A percentile compares a stretch with the other conserved stretches of the same genome.
Evolutionary conservation across 2,797 vertebrate species (phyloP).

Genomic region (Acanthiza pusilla): DNA sequence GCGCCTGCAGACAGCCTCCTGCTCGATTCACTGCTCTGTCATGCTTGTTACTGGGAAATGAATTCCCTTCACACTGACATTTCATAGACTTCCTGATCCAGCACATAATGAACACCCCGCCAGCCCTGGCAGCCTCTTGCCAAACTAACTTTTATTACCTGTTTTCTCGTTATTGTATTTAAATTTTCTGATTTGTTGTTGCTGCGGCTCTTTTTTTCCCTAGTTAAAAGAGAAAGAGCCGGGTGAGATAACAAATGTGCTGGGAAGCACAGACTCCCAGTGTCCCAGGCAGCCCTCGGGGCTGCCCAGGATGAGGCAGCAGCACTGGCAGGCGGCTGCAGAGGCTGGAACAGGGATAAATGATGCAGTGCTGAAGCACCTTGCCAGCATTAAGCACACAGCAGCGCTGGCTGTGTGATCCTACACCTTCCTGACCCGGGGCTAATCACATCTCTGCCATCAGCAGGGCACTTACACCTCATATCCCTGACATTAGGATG

Average conservation of each 20-base stretch:
- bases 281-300: not conserved
- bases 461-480: not conserved
- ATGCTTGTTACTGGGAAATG: constrained; percentile 69
- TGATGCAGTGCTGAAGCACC: not conserved
- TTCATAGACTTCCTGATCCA: constrained; percentile 61
- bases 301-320: not conserved
- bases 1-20: constrained; percentile 38
- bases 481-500: not conserved
- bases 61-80: constrained; percentile 69
- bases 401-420: not conserved
- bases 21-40: constrained; percentile 51
- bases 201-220: rapidly evolving
- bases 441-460: constrained; percentile 6
- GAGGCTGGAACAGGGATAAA: not conserved
- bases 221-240: not conserved
- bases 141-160: constrained; percentile 52
- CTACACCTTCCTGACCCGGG: not conserved
- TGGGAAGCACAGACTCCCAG: not conserved
- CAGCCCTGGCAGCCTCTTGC: constrained; percentile 43
- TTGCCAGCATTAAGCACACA: not conserved
- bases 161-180: constrained; percentile 43
- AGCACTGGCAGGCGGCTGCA: not conserved
- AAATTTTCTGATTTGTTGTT: not conserved
- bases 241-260: not conserved
- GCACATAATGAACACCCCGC: constrained; percentile 44